Conservation (phyloP, 2,797 vertebrate species). For the Columba guinea region DNA sequence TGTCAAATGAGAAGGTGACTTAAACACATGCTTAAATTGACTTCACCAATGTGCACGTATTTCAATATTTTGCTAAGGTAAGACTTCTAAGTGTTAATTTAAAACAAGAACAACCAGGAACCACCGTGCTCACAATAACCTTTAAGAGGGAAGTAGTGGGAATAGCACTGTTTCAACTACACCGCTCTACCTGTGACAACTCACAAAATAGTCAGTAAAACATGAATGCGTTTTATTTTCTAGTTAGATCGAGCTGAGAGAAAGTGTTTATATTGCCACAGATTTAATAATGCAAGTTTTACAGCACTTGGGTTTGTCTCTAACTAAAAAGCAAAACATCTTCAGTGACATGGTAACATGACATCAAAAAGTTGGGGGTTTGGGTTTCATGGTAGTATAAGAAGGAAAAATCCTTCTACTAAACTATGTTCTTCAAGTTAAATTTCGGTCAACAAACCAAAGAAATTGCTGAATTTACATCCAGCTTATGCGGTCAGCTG, state of each 20-base stretch:
- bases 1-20: background rate
- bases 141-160: background rate
- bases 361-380: conserved; percentile 5
- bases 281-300: background rate
- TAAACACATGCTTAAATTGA: background rate
- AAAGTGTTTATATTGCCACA: background rate
- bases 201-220: background rate
- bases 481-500: conserved; percentile 44
- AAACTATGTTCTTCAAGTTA: conserved; percentile 23
- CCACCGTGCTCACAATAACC: background rate
- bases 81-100: background rate
- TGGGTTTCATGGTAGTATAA: background rate
- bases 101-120: background rate
- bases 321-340: conserved; percentile 36
- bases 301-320: background rate
- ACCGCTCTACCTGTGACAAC: background rate
- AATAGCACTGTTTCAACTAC: background rate
- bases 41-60: background rate
- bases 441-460: conserved; percentile 58
- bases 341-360: conserved; percentile 22
- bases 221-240: background rate
- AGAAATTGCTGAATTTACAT: conserved; percentile 32
- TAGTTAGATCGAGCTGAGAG: background rate
- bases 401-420: conserved; percentile 47
- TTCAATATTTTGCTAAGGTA: background rate